These are phyloP conservation scores for Pocillopora meandrina DNA, from an alignment of 92 coral and sea anemone genomes.

Conservation along the genomic window DNA sequence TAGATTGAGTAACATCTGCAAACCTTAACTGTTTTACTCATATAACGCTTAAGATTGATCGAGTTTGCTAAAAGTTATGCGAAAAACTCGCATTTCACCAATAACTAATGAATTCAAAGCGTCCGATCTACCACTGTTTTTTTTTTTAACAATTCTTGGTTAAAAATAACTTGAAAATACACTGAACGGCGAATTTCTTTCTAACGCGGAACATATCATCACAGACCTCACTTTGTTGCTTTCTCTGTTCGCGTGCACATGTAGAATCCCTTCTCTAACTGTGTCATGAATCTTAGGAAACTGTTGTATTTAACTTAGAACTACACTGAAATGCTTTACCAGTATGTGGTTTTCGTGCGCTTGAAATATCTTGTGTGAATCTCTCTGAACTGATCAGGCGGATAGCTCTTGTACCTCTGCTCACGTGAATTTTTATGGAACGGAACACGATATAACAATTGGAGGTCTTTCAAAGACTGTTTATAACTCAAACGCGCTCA, in stretches of 20 bases:
- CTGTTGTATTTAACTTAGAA: background rate
- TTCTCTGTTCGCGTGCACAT: too few species aligned
- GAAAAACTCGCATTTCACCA: background rate
- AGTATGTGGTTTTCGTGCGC: background rate
- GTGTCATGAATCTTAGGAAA: too few species aligned
- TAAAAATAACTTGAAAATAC: background rate
- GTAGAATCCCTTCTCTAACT: too few species aligned
- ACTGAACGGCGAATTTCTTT: too few species aligned
- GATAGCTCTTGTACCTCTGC: background rate
- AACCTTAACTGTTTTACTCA: background rate
- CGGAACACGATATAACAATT: background rate
- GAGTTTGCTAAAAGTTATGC: background rate
- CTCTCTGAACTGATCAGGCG: background rate
- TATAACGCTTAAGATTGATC: background rate
- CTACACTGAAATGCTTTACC: background rate
- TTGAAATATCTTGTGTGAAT: background rate
- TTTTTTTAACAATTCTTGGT: background rate
- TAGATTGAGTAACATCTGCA: background rate
- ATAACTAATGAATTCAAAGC: too few species aligned
- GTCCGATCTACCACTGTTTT: too few species aligned
- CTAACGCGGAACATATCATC: too few species aligned
- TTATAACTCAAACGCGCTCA: background rate
- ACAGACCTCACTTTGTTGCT: too few species aligned
- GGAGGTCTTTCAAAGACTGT: constrained; percentile 25
- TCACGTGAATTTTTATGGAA: background rate